Percentiles rank a stretch among this genome's conserved stretches.
phyloP scores from a whole-genome alignment of 2,113 vertebrate genomes.

The Psammodynastes pulverulentus region DNA sequence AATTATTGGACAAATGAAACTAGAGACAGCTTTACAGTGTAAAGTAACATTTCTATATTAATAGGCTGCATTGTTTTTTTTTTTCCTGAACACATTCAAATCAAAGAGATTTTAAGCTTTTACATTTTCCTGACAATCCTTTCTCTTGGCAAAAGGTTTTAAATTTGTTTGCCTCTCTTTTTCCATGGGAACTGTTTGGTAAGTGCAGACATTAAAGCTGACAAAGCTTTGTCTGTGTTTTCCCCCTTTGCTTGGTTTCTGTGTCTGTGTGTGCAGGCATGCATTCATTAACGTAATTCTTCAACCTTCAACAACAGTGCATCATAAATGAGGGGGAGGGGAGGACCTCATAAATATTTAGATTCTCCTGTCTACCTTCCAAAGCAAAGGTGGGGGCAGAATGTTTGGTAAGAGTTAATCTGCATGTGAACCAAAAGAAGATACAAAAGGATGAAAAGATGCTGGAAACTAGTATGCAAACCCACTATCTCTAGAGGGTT shows the following conservation, averaged over 20 bases:
- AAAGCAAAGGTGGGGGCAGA: constrained; percentile 45
- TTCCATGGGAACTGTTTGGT: constrained; percentile 72
- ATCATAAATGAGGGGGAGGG: constrained; percentile 65
- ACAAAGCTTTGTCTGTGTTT: constrained; percentile 64
- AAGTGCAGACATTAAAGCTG: constrained; percentile 61
- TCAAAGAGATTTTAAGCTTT: constrained; percentile 63
- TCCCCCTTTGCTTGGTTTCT: constrained; percentile 70
- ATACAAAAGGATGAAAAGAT: constrained; percentile 77
- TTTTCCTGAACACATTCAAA: constrained; percentile 46
- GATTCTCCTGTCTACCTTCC: constrained; percentile 65
- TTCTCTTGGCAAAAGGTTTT: constrained; percentile 72
- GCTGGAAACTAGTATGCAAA: constrained; percentile 70
- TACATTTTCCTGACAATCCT: constrained; percentile 62
- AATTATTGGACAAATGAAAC: constrained; percentile 16
- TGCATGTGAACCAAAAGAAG: constrained; percentile 75
- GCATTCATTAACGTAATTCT: constrained; percentile 81
- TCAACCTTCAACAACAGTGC: constrained; percentile 72
- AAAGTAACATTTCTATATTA: constrained; percentile 52
- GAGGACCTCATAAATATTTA: constrained; percentile 78
- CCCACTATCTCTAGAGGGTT: constrained; percentile 68
- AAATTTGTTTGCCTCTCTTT: constrained; percentile 55
- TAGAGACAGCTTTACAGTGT: constrained; percentile 19
- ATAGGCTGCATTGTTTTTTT: constrained; percentile 45
- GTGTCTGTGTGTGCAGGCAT: constrained; percentile 79
- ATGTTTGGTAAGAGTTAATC: constrained; percentile 71